These are phyloP conservation scores for Heliconius hewitsoni DNA, from an alignment of 1,140 invertebrate genomes.

Conservation along the genomic window DNA sequence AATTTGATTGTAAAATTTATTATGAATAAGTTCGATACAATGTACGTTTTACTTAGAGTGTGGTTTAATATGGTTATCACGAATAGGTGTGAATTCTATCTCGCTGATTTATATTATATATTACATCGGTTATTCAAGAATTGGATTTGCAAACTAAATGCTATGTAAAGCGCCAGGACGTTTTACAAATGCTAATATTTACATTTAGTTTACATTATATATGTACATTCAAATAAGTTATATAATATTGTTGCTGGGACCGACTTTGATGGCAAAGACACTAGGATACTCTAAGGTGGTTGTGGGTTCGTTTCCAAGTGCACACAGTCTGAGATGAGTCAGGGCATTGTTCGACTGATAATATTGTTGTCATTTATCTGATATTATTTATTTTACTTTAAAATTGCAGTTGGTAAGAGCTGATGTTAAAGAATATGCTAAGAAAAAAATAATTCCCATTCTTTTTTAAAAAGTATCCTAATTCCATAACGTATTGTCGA, in stretches of 20 bases:
- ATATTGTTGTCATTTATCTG: no score
- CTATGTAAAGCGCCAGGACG: slow-evolving; percentile 17
- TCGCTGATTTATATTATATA: background rate
- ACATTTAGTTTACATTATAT: background rate
- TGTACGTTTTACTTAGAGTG: slow-evolving; percentile 15
- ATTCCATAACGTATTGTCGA: no score
- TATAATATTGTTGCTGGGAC: background rate
- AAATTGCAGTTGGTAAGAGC: no score
- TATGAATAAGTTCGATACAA: slow-evolving; percentile 15
- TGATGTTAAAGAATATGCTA: no score
- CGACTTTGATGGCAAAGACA: background rate
- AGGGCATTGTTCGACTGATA: no score
- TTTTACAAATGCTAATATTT: slow-evolving; percentile 19
- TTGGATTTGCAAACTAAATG: slow-evolving; percentile 20
- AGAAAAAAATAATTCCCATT: no score
- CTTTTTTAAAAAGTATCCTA: no score
- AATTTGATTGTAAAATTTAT: background rate
- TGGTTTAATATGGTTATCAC: slow-evolving; percentile 25
- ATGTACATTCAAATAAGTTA: background rate
- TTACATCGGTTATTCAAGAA: slow-evolving; percentile 11
- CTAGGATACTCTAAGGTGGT: background rate
- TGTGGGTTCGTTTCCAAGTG: no score
- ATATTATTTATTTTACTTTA: no score
- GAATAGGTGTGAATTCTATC: background rate
- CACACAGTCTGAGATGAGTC: no score